phyloP scores from a whole-genome alignment of 2,113 vertebrate genomes.

The Arvicanthis niloticus region DNA sequence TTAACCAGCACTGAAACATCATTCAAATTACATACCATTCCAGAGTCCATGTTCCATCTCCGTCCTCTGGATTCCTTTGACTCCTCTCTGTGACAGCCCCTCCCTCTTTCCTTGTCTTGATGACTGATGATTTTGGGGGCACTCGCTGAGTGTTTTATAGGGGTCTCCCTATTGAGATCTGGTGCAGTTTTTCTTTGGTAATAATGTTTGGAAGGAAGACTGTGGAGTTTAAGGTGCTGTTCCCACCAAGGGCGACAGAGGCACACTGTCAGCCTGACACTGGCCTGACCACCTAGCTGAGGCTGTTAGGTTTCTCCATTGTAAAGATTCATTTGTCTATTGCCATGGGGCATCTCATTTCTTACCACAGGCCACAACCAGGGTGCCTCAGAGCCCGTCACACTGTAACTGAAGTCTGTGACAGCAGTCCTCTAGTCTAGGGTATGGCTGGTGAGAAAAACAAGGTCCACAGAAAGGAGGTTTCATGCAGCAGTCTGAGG shows the following conservation, averaged over 20 bases:
- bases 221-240: rapidly evolving
- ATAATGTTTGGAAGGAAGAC: not conserved
- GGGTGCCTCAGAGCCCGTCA: too few species aligned
- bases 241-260: not conserved
- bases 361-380: not conserved
- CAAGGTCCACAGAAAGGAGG: not conserved
- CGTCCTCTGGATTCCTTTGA: not conserved
- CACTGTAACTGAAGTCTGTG: not conserved
- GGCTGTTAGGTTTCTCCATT: not conserved
- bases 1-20: rapidly evolving
- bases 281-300: not conserved
- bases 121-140: not conserved
- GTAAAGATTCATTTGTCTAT: not conserved
- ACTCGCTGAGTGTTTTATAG: not conserved
- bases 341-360: not conserved
- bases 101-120: not conserved
- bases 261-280: rapidly evolving
- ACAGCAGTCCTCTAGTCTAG: not conserved
- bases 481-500: not conserved
- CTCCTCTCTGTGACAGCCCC: not conserved
- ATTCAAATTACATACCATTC: not conserved
- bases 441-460: not conserved
- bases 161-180: not conserved
- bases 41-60: not conserved
- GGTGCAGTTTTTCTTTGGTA: not conserved